Conservation (phyloP, 2,888 invertebrate genomes). For the Euproctis similis region DNA sequence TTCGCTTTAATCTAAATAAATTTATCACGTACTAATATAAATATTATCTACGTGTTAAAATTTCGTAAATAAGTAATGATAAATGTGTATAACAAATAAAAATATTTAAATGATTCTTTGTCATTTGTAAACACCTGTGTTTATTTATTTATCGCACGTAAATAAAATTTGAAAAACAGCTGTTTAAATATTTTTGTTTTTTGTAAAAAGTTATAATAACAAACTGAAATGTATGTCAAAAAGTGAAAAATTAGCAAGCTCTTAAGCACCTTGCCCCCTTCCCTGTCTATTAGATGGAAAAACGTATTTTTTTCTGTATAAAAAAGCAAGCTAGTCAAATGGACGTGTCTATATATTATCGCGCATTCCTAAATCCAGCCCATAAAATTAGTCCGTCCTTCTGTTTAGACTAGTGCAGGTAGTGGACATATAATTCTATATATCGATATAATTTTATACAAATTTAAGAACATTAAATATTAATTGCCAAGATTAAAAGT, state of each 20-base stretch:
- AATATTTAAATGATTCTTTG: no score
- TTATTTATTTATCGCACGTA: no score
- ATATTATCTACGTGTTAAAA: conserved; percentile 51
- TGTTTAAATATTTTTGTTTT: no score
- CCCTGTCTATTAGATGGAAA: conserved; percentile 11
- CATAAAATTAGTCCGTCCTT: conserved; percentile 60
- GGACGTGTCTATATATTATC: conserved; percentile 50
- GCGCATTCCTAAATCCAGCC: conserved; percentile 54
- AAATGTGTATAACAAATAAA: no score
- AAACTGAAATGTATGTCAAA: no score
- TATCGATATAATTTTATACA: background rate
- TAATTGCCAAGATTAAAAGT: no score
- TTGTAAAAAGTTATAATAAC: no score
- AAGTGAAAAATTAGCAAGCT: conserved; percentile 1
- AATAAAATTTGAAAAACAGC: no score
- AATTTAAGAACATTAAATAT: no score
- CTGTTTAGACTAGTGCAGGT: conserved; percentile 38
- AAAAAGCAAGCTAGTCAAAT: conserved; percentile 37
- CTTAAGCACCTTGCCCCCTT: conserved; percentile 9
- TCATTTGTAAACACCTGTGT: no score
- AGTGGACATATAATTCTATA: conserved; percentile 10
- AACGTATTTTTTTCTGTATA: conserved; percentile 13
- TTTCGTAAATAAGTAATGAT: conserved; percentile 48
- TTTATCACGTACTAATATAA: conserved; percentile 52
- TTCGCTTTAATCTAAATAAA: conserved; percentile 48